Percentiles rank a stretch among this genome's conserved stretches.
Evolutionary conservation across 2,888 invertebrate genomes (phyloP).

Genomic region (Gibbula magus): DNA sequence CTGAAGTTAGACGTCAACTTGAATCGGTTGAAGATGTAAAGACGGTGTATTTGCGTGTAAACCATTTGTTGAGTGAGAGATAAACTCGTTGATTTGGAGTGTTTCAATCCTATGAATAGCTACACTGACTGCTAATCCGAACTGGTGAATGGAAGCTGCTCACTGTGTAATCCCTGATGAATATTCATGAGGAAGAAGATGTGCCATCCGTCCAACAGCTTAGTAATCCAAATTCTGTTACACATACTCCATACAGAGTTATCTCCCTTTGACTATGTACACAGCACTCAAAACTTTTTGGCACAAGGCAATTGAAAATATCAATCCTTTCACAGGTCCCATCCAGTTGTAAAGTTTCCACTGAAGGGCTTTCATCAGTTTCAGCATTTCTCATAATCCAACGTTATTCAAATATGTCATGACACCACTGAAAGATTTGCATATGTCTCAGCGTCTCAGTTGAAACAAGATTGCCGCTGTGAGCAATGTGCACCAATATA

Average conservation of each 20-base stretch:
- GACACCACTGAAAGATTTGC: background rate
- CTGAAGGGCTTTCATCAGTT: too few species aligned
- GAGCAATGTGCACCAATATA: constrained; percentile 13
- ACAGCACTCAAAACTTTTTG: constrained; percentile 26
- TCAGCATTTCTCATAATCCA: too few species aligned
- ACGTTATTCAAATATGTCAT: background rate
- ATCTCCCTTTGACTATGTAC: constrained; percentile 14
- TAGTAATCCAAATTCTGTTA: background rate
- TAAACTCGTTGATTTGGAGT: background rate
- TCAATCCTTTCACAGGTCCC: background rate
- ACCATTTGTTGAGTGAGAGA: background rate
- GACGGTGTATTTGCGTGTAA: too few species aligned
- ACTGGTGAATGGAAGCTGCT: constrained; percentile 12
- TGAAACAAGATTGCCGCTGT: background rate
- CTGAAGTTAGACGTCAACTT: too few species aligned
- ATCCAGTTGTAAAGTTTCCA: background rate
- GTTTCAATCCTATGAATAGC: background rate
- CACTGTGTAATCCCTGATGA: constrained; percentile 12
- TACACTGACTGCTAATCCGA: constrained; percentile 9
- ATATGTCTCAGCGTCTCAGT: background rate
- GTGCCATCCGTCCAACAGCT: background rate
- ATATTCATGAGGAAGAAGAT: constrained; percentile 16
- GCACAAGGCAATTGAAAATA: constrained; percentile 25
- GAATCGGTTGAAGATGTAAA: too few species aligned
- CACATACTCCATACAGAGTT: background rate